Conservation (phyloP, 2,113 vertebrate species). For the Toxotes chatareus region DNA sequence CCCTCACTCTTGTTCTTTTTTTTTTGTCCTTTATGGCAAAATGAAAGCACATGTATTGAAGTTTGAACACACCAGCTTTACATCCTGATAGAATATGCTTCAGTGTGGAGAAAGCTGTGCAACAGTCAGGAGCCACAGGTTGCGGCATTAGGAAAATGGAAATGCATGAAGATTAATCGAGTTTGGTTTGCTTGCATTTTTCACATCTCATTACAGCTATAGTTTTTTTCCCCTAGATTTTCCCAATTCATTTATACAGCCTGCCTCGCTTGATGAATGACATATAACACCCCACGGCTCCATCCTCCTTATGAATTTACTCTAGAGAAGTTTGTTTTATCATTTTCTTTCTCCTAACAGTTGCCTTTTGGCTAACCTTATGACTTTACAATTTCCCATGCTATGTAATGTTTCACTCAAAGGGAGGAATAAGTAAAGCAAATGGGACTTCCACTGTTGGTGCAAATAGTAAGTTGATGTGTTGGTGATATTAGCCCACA, state of each 20-base stretch:
- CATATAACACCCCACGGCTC: neutral
- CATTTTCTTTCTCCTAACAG: neutral
- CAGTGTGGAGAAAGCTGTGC: neutral
- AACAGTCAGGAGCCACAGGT: neutral
- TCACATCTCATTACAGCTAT: neutral
- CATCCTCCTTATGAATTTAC: neutral
- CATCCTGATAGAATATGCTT: neutral
- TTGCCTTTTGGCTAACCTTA: neutral
- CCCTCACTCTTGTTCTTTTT: neutral
- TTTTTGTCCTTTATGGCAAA: constrained; percentile 3
- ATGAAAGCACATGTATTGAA: constrained; percentile 22
- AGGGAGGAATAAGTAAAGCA: too few relatives aligned
- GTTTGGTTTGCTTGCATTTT: neutral
- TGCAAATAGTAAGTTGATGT: too few relatives aligned
- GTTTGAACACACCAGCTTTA: neutral
- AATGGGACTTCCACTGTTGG: too few relatives aligned
- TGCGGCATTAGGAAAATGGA: neutral
- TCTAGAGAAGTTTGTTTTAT: too few relatives aligned
- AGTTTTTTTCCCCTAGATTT: neutral
- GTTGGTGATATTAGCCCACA: neutral
- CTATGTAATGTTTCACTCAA: neutral
- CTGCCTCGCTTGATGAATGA: neutral
- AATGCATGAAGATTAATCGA: neutral
- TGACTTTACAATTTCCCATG: too few relatives aligned
- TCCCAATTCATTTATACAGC: neutral